Evolutionary conservation across 2,888 invertebrate genomes (phyloP), one percentile per base, ranked within the genome.

Genomic region (Malacosoma neustria): DNA sequence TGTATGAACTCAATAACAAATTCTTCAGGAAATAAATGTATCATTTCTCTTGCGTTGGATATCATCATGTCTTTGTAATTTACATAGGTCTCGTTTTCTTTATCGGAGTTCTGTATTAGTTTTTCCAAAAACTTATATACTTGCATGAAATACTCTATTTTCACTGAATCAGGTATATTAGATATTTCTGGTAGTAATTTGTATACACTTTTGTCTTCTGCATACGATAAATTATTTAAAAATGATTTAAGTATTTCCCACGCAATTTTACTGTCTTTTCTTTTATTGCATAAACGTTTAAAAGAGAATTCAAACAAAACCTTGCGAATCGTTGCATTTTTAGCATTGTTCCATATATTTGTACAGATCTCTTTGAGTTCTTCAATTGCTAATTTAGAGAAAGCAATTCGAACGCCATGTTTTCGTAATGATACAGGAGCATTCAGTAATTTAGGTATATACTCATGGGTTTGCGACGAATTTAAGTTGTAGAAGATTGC

Each of bases 341-440:
- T 70, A 11, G 64, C 57, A 3, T 49, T 43, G 34, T 62, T 58
- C 74, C 77, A 76, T 29, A 65, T 48, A 37, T 61, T 48, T 4
- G 50, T 46, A 39, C 75, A 67, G 38, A 66, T 45, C 40, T 53
- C 42, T 49, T 58, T 58, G 4, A 71, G 40, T 32, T 61, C 59
- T 9, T 57, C 47, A 7, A 54, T 46, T 36, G 61, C 51, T 12
- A 76, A 46, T 42, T 69, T 73, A 4, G 35, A 40, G 40, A 67
- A 69, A 14, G 70, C 68, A 29, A 72, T 42, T 29, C 74, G 62
- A 33, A 77, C 67, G 1, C 69, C 73, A 45, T 76, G 75, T 46
- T 79, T 79, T 46, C 77, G 77, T 29, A 79, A 41, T 3, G 77
- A 76, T 2, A 76, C 74, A 6, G 67, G 72, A 3, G 66, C 49